Conservation (phyloP, 2,113 vertebrate genomes). For the Chauna torquata region DNA sequence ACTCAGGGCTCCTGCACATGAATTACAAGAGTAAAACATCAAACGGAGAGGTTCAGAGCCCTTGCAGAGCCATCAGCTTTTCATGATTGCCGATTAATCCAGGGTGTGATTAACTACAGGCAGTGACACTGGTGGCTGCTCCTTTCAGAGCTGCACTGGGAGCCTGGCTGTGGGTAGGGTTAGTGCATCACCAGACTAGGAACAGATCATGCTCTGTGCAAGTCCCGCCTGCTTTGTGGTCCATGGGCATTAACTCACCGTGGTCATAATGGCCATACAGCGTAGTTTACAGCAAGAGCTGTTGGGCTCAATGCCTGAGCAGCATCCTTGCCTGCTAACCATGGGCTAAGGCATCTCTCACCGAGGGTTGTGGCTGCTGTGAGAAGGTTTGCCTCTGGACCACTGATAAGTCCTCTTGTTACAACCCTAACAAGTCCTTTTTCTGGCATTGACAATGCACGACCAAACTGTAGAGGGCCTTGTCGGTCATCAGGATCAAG, state of each 20-base stretch:
- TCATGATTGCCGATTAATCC: neutral
- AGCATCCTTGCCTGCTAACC: neutral
- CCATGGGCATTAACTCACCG: accelerated
- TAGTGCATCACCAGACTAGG: neutral
- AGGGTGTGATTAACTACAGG: neutral
- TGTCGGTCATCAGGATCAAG: neutral
- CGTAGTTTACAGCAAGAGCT: neutral
- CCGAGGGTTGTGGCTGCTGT: neutral
- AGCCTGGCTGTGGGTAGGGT: neutral
- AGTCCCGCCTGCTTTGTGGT: neutral
- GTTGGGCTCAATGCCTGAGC: neutral
- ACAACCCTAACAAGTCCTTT: neutral
- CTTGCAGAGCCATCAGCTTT: neutral
- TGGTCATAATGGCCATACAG: accelerated
- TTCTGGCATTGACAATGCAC: too few species aligned
- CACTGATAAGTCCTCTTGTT: neutral
- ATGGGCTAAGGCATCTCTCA: neutral
- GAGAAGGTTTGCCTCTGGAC: neutral
- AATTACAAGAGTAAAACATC: neutral
- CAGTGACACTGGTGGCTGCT: neutral
- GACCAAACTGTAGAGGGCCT: neutral
- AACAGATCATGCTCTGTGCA: neutral
- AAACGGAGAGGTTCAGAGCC: neutral
- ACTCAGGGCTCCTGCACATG: neutral
- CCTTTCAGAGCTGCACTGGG: neutral